These are phyloP conservation scores for Conops quadrifasciatus DNA, from an alignment of 2,888 invertebrate genomes.

Conservation along the genomic window DNA sequence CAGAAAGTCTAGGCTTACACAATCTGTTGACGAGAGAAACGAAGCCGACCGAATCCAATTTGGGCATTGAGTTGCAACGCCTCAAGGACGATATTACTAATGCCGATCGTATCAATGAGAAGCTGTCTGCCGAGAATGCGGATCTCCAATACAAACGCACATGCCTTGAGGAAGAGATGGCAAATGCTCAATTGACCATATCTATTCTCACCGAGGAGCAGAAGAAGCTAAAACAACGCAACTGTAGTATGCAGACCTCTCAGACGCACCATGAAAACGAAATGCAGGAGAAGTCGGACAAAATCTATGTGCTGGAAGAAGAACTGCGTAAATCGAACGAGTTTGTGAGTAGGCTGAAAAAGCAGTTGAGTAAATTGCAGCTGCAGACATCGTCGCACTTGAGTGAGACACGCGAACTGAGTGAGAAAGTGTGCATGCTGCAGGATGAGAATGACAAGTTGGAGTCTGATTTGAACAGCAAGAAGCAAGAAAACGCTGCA, in stretches of 20 bases:
- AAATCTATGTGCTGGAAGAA: constrained; percentile 33
- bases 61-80: constrained; percentile 43
- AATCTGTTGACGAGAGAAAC: constrained; percentile 43
- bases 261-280: constrained; percentile 3
- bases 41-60: constrained; percentile 38
- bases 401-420: constrained; percentile 27
- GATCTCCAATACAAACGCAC: constrained; percentile 38
- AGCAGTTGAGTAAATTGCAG: constrained; percentile 20
- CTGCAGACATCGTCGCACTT: constrained; percentile 3
- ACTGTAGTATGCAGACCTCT: constrained; percentile 4
- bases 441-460: constrained; percentile 34
- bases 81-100: constrained; percentile 44
- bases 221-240: constrained; percentile 31
- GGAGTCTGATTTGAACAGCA: constrained; percentile 34
- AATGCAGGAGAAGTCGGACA: constrained; percentile 32
- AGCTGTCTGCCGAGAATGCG: constrained; percentile 41
- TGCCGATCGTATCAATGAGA: constrained; percentile 47
- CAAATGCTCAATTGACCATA: constrained; percentile 21
- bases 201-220: constrained; percentile 32
- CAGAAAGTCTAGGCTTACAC: constrained; percentile 39
- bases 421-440: constrained; percentile 33
- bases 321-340: constrained; percentile 25
- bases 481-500: constrained; percentile 34
- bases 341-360: constrained; percentile 23
- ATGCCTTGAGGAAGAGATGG: constrained; percentile 37